Percentiles rank a stretch among this genome's conserved stretches.
phyloP scores from a whole-genome alignment of 1,140 invertebrate species.

The Philotrypesis tridentata region DNA sequence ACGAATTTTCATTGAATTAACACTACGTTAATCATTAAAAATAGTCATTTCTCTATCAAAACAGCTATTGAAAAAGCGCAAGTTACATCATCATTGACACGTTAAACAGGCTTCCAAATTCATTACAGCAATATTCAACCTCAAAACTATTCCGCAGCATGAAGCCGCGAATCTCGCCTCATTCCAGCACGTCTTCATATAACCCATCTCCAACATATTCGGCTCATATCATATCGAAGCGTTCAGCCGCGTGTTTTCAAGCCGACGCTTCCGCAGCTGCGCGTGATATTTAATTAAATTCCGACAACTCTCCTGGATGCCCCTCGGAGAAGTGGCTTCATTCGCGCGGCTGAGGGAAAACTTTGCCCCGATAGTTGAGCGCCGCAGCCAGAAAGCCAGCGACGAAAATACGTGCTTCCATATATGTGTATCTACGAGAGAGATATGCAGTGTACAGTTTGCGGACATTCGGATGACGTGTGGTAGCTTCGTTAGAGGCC shows the following conservation, averaged over 20 bases:
- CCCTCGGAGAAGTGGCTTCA: constrained; percentile 8
- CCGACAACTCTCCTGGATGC: constrained; percentile 18
- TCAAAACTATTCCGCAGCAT: neutral
- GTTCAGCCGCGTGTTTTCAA: neutral
- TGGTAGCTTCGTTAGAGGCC: neutral
- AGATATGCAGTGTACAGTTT: neutral
- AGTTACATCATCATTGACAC: no score
- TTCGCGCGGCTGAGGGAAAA: constrained; percentile 52
- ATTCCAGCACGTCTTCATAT: neutral
- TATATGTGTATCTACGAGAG: neutral
- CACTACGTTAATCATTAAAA: no score
- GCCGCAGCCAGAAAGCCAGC: neutral
- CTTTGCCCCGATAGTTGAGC: constrained; percentile 64
- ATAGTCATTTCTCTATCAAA: no score
- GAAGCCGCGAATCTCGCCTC: neutral
- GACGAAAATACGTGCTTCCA: neutral
- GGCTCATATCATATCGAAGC: neutral
- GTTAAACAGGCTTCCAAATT: neutral
- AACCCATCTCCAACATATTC: neutral
- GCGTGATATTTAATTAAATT: constrained; percentile 64
- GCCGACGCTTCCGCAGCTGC: neutral
- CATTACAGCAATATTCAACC: neutral
- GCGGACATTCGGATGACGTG: constrained; percentile 45
- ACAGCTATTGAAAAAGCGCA: no score
- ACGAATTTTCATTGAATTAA: no score